Evolutionary conservation across 1,140 invertebrate genomes (phyloP), one percentile per base, ranked within the genome.

Genomic region (Palaemon carinicauda): DNA sequence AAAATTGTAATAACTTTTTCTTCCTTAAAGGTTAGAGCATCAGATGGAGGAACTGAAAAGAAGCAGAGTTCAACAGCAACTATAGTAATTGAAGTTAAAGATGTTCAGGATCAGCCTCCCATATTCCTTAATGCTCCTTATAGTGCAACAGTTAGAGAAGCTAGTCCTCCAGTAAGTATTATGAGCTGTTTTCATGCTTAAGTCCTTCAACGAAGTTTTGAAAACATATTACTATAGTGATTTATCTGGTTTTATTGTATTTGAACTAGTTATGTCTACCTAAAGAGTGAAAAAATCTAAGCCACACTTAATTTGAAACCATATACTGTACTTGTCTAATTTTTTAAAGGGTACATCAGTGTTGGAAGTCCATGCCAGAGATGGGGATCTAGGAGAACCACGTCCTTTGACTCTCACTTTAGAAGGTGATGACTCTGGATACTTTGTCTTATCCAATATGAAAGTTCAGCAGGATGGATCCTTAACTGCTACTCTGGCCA

Each of bases 61-160:
- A 92, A 93, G 31, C 90, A 96, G 17, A 93, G 93, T 33, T 93
- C 95, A 0, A 91, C 93, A 31, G 95, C 95, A 0, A 95, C 94
- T n/a, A 93, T 97, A 10, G 93, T 94, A 0, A 94, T 96, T 0
- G 94, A 95, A 21, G 93, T 97, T 17, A 91, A 94, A 31, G 96
- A 97, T 90, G 93, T 96, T 1, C 96, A 95, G 91, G 96, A 97
- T 91, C 95, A 96, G 90, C 94, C 95, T 24, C 96, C 96, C 0
- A 92, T 94, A 1, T 97, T 97, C 89, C 90, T 95, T 1, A 95
- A 96, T 90, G 95, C 95, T 1, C 96, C 96, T 0, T 96, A 95
- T 89, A 96, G 95, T 1, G 94, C 95, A 2, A 94, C 94, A 0
- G 92, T 96, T 15, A 92, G 94, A 1, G 96, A 97, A 90, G 96